These are phyloP conservation scores for Channa maculata DNA, from an alignment of 2,113 vertebrate species.

Conservation along the genomic window DNA sequence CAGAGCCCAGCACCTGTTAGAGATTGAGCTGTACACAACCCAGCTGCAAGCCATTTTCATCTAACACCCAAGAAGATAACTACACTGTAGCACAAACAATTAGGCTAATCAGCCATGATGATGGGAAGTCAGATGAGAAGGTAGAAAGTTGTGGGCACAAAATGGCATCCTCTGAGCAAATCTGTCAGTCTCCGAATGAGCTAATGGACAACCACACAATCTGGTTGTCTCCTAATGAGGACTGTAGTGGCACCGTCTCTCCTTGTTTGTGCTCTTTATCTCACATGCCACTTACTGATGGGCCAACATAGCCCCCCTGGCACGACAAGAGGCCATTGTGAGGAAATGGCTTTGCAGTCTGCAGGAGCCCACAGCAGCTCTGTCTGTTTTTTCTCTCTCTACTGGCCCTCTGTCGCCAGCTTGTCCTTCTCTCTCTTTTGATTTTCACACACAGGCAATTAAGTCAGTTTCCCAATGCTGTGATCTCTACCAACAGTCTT, in stretches of 20 bases:
- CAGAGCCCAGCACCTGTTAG: conserved; percentile 76
- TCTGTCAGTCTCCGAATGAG: conserved; percentile 3
- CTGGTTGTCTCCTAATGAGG: conserved; percentile 21
- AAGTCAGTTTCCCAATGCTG: conserved; percentile 68
- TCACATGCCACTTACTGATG: conserved; percentile 41
- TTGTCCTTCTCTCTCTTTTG: conserved; percentile 64
- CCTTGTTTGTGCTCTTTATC: conserved; percentile 52
- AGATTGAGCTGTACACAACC: conserved; percentile 73
- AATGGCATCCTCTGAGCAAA: conserved; percentile 13
- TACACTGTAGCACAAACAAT: conserved; percentile 55
- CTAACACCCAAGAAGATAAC: conserved; percentile 76
- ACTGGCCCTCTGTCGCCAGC: conserved; percentile 59
- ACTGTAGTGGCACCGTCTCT: conserved; percentile 43
- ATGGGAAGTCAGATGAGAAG: conserved; percentile 62
- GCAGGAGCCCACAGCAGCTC: conserved; percentile 54
- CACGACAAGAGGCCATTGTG: conserved; percentile 57
- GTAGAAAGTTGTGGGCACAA: conserved; percentile 42
- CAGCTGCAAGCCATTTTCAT: conserved; percentile 80
- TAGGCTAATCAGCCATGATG: conserved; percentile 71
- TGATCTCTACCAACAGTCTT: conserved; percentile 65
- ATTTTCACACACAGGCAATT: conserved; percentile 73
- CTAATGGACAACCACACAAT: conserved; percentile 15
- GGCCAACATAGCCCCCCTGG: conserved; percentile 32
- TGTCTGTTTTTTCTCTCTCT: conserved; percentile 13
- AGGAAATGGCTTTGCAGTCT: conserved; percentile 51